Conservation (phyloP, 1,140 invertebrate species). For the Meloidogyne chitwoodi region DNA sequence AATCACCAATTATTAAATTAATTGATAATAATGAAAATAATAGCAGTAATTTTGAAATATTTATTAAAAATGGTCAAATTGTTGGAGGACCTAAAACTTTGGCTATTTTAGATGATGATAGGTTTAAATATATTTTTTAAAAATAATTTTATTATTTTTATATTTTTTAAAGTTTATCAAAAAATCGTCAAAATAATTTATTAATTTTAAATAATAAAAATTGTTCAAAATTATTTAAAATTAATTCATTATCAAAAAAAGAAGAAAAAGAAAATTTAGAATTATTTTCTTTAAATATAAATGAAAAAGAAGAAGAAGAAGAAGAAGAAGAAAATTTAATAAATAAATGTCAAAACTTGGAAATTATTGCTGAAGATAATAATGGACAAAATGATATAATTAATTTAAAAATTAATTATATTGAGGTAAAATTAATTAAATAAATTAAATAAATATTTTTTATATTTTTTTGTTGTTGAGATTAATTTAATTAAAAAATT, state of each 20-base stretch:
- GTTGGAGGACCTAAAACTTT: neutral
- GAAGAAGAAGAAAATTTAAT: neutral
- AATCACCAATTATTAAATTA: neutral
- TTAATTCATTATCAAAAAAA: neutral
- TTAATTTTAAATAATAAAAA: neutral
- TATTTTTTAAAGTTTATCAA: neutral
- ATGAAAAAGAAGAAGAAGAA: neutral
- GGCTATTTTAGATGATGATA: neutral
- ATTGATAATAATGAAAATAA: neutral
- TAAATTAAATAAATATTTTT: neutral
- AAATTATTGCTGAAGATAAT: neutral
- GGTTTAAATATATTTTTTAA: neutral
- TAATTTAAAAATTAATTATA: neutral
- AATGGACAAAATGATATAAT: neutral
- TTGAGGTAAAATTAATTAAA: neutral
- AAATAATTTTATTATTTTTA: neutral
- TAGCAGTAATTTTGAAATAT: too few species aligned
- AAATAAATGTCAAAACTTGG: neutral
- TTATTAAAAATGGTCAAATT: neutral
- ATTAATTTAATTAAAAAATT: too few species aligned
- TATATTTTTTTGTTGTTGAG: too few species aligned
- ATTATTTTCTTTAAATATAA: neutral
- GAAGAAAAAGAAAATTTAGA: neutral
- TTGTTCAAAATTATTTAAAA: constrained; percentile 7
- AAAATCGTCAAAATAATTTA: constrained; percentile 2